These are phyloP conservation scores for Setophaga petechia DNA, from an alignment of 2,113 vertebrate genomes.

Conservation along the genomic window DNA sequence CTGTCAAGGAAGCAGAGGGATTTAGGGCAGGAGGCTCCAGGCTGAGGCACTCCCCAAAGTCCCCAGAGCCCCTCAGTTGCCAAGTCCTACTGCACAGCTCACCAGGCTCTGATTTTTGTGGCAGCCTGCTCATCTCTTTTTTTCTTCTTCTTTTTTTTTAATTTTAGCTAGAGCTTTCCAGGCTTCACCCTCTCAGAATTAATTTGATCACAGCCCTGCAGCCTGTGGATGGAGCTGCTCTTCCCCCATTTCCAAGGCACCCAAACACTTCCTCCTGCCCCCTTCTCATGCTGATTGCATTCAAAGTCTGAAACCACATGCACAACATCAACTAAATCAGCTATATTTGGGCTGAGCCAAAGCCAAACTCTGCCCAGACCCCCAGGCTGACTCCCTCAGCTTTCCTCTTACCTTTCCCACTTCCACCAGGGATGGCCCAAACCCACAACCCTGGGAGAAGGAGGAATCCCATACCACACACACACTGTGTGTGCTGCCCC, in stretches of 20 bases:
- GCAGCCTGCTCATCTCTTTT: neutral
- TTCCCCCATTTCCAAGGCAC: neutral
- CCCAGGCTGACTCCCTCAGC: neutral
- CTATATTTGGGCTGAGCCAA: neutral
- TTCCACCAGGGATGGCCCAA: neutral
- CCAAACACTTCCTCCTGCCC: neutral
- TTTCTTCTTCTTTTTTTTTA: accelerated
- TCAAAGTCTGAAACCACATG: neutral
- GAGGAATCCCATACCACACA: neutral
- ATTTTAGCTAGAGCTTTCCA: neutral
- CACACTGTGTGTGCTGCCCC: neutral
- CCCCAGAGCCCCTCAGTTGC: neutral
- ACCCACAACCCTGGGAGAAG: neutral
- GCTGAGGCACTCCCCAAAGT: neutral
- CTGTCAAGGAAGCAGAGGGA: neutral
- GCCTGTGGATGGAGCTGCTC: neutral
- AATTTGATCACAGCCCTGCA: neutral
- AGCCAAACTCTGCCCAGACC: neutral
- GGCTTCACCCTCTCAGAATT: neutral
- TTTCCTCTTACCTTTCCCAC: neutral
- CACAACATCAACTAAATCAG: neutral
- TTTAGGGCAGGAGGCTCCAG: neutral
- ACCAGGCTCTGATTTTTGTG: neutral
- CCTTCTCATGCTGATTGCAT: neutral
- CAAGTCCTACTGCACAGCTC: neutral